Evolutionary conservation across 2,888 invertebrate genomes (phyloP).

Genomic region (Camptogramma bilineatum): DNA sequence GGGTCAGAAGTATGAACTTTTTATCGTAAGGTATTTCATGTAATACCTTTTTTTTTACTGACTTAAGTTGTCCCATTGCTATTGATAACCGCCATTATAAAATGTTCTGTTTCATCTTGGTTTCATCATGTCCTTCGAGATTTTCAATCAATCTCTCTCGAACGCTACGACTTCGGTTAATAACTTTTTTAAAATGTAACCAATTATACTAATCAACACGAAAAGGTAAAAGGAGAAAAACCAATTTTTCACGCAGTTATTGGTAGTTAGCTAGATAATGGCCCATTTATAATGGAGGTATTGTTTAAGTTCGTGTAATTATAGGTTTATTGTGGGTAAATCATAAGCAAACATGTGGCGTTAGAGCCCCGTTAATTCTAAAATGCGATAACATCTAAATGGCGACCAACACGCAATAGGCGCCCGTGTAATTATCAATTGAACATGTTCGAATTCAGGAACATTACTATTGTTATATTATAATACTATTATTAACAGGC

Average conservation of each 20-base stretch:
- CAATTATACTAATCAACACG: no score
- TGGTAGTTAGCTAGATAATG: slow-evolving; percentile 29
- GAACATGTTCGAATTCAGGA: slow-evolving; percentile 5
- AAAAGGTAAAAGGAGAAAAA: background rate
- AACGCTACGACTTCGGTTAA: no score
- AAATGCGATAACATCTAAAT: slow-evolving; percentile 62
- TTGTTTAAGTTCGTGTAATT: slow-evolving; percentile 59
- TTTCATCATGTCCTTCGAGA: no score
- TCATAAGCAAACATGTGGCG: slow-evolving; percentile 52
- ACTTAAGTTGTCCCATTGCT: no score
- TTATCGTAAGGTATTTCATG: no score
- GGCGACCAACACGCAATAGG: slow-evolving; percentile 48
- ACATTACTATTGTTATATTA: background rate
- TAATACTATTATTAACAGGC: background rate
- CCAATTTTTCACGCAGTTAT: slow-evolving; percentile 29
- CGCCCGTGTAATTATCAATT: slow-evolving; percentile 36
- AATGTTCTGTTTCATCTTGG: no score
- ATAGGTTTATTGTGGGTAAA: slow-evolving; percentile 59
- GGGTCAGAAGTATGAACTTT: no score
- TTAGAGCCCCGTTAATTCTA: slow-evolving; percentile 57
- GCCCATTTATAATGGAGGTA: slow-evolving; percentile 47
- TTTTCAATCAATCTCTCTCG: no score
- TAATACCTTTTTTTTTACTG: no score
- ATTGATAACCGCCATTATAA: no score
- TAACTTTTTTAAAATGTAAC: no score